A percentile compares a stretch with the other conserved stretches of the same genome.
Evolutionary conservation across 2,113 vertebrate genomes (phyloP).

Genomic region (Podilymbus podiceps): DNA sequence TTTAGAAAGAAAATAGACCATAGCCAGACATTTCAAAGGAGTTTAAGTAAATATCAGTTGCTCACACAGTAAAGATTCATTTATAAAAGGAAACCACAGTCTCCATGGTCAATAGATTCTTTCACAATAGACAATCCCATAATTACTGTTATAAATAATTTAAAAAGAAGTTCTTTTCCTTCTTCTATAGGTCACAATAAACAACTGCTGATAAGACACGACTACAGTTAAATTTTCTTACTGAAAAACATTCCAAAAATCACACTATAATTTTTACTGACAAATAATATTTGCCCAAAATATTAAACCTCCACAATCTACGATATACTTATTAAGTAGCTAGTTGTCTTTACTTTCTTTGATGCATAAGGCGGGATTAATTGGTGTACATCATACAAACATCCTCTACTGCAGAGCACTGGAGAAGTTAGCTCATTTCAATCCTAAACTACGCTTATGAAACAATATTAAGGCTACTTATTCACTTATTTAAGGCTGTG

Average conservation of each 20-base stretch:
- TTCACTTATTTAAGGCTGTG: neutral
- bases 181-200: neutral
- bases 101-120: neutral
- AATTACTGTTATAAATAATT: neutral
- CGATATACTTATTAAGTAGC: neutral
- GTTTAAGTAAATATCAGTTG: neutral
- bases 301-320: neutral
- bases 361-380: neutral
- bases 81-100: neutral
- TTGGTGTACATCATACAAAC: neutral
- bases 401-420: neutral
- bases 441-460: neutral
- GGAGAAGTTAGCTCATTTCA: neutral
- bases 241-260: neutral
- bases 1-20: conserved; percentile 11
- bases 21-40: neutral
- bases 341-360: neutral
- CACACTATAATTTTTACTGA: neutral
- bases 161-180: neutral
- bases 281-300: neutral
- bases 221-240: neutral
- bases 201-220: neutral
- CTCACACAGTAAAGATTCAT: neutral
- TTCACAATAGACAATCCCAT: neutral
- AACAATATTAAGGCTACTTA: neutral